Evolutionary conservation across 2,888 invertebrate species (phyloP), one percentile per base, ranked within the genome.

Genomic region (Heliconius erato): DNA sequence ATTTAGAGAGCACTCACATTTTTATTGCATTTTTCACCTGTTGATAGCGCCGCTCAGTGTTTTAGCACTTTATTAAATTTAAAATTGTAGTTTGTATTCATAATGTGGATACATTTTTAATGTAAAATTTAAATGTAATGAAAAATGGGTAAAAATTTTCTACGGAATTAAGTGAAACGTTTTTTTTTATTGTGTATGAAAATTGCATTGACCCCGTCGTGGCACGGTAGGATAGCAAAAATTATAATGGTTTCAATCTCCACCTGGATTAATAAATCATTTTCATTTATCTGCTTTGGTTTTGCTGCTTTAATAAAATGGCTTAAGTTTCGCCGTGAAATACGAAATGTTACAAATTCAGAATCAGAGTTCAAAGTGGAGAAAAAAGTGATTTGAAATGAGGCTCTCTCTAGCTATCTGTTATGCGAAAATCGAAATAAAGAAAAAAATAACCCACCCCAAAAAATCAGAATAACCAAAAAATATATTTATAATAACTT

Each of bases 21-120:
- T 85, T 83, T 84, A 84, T 84, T 83, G 82, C 82, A 74, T 19
- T 78, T 79, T 69, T 82, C 84, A 85, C 84, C 82, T 85, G 85
- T 85, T 84, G 84, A 81, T 76, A 80, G 40, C 69, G 32, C 68
- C 35, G 68, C 82, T 84, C 68, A 68, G 76, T 76, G 79, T 79
- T 74, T 79, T 82, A 79, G 79, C 76, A 79, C 83, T 82, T 85
- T 83, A 84, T 83, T 69, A 77, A 72, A 68, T 67, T 35, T 40
- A n/a, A 79, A 77, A 84, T 79, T n/a, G 26, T 67, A 68, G 26
- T 78, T 67, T 28, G 6, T 49, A 19, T 40, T 67, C 44, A 78
- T 67, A 28, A 23, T 67, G 78, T 68, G 9, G 23, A 40, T 44
- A 19, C 28, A 44, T 67, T 44, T 78, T 68, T 65, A n/a, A 78